Base-by-base conservation (phyloP, 2,113 vertebrate genomes). In the Psephotus haematonotus region DNA sequence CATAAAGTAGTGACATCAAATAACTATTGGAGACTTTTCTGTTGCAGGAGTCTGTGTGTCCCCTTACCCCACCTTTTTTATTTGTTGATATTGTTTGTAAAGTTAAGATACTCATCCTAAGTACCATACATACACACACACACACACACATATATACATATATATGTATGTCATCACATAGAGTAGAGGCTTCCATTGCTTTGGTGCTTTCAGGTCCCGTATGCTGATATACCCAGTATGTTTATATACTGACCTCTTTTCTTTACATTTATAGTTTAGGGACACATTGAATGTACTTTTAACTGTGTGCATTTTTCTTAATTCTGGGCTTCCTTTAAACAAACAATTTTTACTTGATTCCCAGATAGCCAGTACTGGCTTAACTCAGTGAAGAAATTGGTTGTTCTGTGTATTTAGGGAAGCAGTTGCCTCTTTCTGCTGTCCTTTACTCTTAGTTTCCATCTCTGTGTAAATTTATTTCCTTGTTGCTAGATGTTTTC, bases 281-380 rank as follows among this genome's bases (percentile, higher is more conserved):
- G 43, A 25, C 47, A 29, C 1, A 1, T 28, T 70, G 47, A 86
- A 55, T 15, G 10, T 55, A 13, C 28, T 77, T 64, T 10, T 22
- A 41, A 22, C 24, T 44, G 6, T 23, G n/a, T 68, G 22, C 4
- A 0, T 71, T 5, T 37, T 84, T 81, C 53, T 62, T 52, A 70
- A 47, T 63, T 89, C 55, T 64, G 49, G 37, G 10, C 9, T 93
- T 63, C 50, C 24, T 71, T 85, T 63, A 37, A 79, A 49, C 3
- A 22, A 1, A 64, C 0, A 0, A 3, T 23, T 74, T 69, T 33
- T 59, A 17, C 7, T 59, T 88, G 4, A 22, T 67, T 77, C 13
- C 43, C 69, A 81, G 27, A 39, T 44, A 87, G 13, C 23, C 16
- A 53, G 24, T 68, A 65, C 41, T 19, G 5, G 11, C 7, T 13